Conservation (phyloP, 2,113 vertebrate genomes). For the Neotoma lepida region DNA sequence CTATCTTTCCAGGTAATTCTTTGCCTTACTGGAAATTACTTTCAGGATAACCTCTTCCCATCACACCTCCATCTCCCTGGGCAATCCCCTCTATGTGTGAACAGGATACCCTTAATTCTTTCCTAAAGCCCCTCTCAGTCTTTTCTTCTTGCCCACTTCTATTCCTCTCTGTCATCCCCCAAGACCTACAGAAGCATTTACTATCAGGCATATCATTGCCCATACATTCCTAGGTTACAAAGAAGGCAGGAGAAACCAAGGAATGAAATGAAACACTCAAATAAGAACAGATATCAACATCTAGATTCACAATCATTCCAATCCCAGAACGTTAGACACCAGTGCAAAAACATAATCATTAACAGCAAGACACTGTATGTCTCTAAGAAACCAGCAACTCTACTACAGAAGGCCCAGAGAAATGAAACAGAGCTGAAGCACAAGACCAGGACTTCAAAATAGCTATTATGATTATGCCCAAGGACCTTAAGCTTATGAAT, state of each 20-base stretch:
- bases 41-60: not conserved
- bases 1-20: not conserved
- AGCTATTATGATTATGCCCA: no score
- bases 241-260: not conserved
- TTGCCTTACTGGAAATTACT: not conserved
- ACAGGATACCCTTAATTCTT: not conserved
- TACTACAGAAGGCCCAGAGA: no score
- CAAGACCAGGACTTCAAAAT: no score
- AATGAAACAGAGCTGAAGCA: no score
- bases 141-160: not conserved
- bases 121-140: not conserved
- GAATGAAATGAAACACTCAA: not conserved
- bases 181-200: not conserved
- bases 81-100: not conserved
- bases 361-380: not conserved
- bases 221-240: not conserved
- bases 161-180: not conserved
- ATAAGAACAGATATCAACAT: not conserved
- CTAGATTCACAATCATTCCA: not conserved
- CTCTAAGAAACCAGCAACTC: no score
- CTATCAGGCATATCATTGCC: not conserved
- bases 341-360: not conserved
- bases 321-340: not conserved
- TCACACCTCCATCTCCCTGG: not conserved
- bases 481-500: no score